Conservation (phyloP, 2,797 vertebrate genomes). For the Microctenopoma stevenorrisi region DNA sequence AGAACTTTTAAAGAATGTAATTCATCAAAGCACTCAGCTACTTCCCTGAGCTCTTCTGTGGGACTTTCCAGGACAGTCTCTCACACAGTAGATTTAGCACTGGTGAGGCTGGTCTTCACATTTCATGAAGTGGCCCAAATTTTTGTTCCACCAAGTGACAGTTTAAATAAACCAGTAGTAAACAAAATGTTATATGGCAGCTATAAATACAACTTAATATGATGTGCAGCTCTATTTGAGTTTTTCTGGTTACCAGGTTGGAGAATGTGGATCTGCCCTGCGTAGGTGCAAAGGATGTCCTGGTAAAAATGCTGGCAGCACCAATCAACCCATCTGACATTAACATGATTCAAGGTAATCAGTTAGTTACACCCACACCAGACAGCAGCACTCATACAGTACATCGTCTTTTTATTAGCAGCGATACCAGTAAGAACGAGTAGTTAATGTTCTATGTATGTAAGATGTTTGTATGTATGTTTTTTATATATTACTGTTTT, state of each 20-base stretch:
- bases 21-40: too few species aligned
- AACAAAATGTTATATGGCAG: too few species aligned
- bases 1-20: too few species aligned
- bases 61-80: too few species aligned
- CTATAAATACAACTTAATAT: background rate
- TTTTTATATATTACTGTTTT: background rate
- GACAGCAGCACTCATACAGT: background rate
- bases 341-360: conserved; percentile 96
- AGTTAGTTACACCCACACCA: background rate
- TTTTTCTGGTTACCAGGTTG: conserved; percentile 80
- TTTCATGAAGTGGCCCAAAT: too few species aligned
- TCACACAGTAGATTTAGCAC: too few species aligned
- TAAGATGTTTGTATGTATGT: background rate
- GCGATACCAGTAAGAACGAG: background rate
- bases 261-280: conserved; percentile 81
- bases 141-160: too few species aligned
- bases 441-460: background rate
- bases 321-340: conserved; percentile 96
- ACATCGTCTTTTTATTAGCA: background rate
- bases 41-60: too few species aligned
- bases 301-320: conserved; percentile 91
- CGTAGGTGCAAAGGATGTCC: conserved; percentile 82
- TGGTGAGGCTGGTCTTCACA: too few species aligned
- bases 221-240: background rate
- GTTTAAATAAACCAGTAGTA: too few species aligned